Conservation (phyloP, 2,113 vertebrate genomes). For the Actenoides hombroni region DNA sequence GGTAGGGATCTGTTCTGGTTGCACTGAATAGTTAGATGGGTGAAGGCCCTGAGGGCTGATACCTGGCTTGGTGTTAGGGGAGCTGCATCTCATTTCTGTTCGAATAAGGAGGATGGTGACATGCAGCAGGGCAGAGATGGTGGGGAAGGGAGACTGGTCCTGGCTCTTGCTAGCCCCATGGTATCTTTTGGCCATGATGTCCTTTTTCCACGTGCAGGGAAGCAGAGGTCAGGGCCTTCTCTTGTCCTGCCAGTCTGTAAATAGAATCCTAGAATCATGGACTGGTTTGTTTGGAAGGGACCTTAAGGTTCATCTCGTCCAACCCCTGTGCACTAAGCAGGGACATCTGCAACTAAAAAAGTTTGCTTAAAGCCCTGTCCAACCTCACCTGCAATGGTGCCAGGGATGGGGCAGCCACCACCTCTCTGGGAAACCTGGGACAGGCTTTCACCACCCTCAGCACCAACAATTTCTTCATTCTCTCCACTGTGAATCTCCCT, state of each 20-base stretch:
- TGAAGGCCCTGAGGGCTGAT: neutral
- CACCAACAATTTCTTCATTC: too few species aligned
- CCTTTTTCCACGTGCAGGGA: neutral
- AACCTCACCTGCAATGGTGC: too few species aligned
- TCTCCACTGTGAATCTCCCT: too few species aligned
- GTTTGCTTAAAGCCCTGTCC: neutral
- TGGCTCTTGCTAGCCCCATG: neutral
- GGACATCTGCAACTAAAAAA: neutral
- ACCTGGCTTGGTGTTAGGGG: neutral
- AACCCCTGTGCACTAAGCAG: neutral
- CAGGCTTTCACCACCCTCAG: too few species aligned
- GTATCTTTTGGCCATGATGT: neutral
- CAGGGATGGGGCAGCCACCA: too few species aligned
- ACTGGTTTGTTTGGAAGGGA: neutral
- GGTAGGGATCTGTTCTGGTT: neutral
- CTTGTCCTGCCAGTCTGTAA: neutral
- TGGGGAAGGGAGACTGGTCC: neutral
- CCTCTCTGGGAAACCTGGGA: too few species aligned
- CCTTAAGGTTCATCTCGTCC: neutral
- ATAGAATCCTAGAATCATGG: neutral
- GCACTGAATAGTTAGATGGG: accelerated
- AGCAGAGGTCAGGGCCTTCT: neutral
- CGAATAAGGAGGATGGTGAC: too few species aligned
- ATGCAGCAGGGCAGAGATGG: neutral
- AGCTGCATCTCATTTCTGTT: neutral